Conservation (phyloP, 2,888 invertebrate species). For the Melikaiella ostensackeni region DNA sequence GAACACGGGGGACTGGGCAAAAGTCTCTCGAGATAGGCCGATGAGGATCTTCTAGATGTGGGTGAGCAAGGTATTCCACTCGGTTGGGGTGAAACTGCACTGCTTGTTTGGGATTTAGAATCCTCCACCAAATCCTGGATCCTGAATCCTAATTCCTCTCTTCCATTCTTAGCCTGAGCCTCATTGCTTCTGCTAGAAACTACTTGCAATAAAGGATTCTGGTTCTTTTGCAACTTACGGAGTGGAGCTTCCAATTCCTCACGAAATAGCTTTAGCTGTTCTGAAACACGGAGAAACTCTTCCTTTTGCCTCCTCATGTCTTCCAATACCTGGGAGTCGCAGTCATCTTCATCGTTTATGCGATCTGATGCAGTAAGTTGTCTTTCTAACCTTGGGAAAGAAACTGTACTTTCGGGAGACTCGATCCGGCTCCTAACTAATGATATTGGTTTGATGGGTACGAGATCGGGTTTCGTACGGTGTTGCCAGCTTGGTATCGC, state of each 20-base stretch:
- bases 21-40: constrained; percentile 80
- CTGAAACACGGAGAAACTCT: not conserved
- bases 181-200: constrained; percentile 62
- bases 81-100: constrained; percentile 83
- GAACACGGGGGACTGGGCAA: constrained; percentile 83
- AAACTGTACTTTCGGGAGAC: constrained; percentile 67
- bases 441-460: constrained; percentile 41
- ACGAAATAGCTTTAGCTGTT: not conserved
- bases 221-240: constrained; percentile 34
- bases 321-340: constrained; percentile 55
- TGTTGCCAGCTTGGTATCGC: constrained; percentile 64
- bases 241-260: constrained; percentile 21
- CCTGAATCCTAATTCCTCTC: constrained; percentile 33
- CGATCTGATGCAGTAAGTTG: constrained; percentile 45
- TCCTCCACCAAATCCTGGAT: constrained; percentile 47
- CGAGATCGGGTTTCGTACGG: constrained; percentile 51
- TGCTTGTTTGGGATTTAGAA: constrained; percentile 53
- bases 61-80: constrained; percentile 81
- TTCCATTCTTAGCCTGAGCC: constrained; percentile 61
- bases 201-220: constrained; percentile 43
- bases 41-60: constrained; percentile 62
- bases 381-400: constrained; percentile 55
- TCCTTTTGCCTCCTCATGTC: constrained; percentile 56
- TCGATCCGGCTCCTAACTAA: constrained; percentile 59
- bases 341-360: constrained; percentile 58